phyloP scores from a whole-genome alignment of 2,797 vertebrate genomes.

The Mormyrus proboscirostris region DNA sequence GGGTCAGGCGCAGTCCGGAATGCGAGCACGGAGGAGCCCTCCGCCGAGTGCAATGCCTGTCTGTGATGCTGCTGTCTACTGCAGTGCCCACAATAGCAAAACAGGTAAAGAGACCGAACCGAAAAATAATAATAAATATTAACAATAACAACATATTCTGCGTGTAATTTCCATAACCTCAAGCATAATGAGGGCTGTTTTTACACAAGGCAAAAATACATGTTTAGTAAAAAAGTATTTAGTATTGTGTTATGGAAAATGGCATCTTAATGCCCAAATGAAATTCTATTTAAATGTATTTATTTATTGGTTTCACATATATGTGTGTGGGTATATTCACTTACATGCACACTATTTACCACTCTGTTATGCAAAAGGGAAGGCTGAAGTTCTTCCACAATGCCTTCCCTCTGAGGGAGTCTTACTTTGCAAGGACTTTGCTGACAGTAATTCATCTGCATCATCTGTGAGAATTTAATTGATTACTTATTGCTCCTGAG shows the following conservation, averaged over 20 bases:
- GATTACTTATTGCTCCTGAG: background rate
- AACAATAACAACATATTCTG: background rate
- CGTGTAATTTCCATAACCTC: background rate
- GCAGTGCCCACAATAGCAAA: conserved; percentile 6
- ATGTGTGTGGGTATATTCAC: background rate
- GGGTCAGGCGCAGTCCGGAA: conserved; percentile 74
- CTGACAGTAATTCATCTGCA: background rate
- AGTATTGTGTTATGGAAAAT: background rate
- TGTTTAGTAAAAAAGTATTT: background rate
- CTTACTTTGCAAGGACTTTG: background rate
- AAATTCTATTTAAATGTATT: background rate
- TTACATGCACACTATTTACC: background rate
- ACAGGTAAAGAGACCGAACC: background rate
- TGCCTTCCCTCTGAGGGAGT: background rate
- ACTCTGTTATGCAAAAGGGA: background rate
- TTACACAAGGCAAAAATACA: background rate
- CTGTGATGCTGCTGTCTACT: background rate
- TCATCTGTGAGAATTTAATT: background rate
- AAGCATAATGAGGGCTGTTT: background rate
- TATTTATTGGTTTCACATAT: background rate
- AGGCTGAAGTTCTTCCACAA: background rate
- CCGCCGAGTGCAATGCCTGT: background rate
- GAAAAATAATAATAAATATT: background rate
- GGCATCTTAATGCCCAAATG: background rate
- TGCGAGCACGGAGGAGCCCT: conserved; percentile 58